These are phyloP conservation scores for Platycercus adscitus DNA, from an alignment of 2,113 vertebrate species.

Conservation along the genomic window DNA sequence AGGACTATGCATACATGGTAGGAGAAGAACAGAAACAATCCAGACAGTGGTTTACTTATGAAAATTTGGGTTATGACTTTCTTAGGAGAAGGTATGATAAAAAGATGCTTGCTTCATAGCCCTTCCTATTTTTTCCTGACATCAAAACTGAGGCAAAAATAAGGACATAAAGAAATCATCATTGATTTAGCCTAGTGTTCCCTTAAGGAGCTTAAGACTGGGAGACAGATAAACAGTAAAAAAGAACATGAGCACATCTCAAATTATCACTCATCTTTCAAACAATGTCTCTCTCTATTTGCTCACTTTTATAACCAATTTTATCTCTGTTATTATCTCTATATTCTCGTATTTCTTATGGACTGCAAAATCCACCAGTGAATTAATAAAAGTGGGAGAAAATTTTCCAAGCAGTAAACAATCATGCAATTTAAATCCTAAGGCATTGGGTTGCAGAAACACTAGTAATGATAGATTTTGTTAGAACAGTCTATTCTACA, in stretches of 20 bases:
- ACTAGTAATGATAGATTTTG: neutral
- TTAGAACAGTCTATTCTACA: neutral
- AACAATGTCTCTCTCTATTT: neutral
- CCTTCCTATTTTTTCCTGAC: neutral
- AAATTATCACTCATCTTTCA: neutral
- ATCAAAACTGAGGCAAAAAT: constrained; percentile 5
- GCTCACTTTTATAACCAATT: constrained; percentile 14
- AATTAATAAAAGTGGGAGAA: constrained; percentile 9
- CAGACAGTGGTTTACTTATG: neutral
- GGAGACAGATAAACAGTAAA: neutral
- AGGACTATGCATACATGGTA: neutral
- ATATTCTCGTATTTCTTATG: neutral
- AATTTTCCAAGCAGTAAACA: neutral
- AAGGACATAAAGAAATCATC: neutral
- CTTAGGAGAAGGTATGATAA: neutral
- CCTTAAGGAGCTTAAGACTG: neutral
- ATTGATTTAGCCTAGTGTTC: constrained; percentile 8
- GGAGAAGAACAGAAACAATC: neutral
- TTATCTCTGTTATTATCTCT: neutral
- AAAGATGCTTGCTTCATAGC: neutral
- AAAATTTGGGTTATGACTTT: neutral
- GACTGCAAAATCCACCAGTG: neutral
- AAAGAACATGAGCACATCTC: neutral
- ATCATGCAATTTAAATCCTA: neutral
- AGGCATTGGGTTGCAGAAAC: neutral